Conservation (phyloP, 2,797 vertebrate species). For the Pangasius djambal region DNA sequence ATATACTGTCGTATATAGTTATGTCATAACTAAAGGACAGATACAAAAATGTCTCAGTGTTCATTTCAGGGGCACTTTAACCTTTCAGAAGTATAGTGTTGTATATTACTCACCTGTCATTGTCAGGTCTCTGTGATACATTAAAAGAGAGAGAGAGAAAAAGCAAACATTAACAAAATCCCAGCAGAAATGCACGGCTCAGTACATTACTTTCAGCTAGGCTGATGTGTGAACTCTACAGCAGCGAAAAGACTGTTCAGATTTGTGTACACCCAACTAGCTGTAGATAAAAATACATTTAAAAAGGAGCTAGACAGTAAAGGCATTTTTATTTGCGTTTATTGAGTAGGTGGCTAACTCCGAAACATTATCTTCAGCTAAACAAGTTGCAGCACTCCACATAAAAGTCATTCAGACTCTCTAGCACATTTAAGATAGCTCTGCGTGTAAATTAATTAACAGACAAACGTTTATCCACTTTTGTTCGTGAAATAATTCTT, state of each 20-base stretch:
- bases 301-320: neutral
- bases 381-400: neutral
- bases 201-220: neutral
- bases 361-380: neutral
- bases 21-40: neutral
- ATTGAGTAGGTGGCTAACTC: neutral
- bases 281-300: neutral
- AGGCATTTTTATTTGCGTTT: neutral
- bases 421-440: neutral
- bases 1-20: neutral
- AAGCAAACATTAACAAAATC: neutral
- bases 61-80: neutral
- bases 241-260: neutral
- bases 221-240: neutral
- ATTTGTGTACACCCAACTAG: neutral
- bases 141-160: neutral
- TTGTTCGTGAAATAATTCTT: neutral
- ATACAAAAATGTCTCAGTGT: neutral
- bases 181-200: neutral
- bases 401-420: neutral
- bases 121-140: neutral
- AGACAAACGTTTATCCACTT: neutral
- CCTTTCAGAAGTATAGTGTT: neutral
- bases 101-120: conserved; percentile 42
- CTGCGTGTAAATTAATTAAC: too few species aligned